These are phyloP conservation scores for Tinea pellionella DNA, from an alignment of 2,888 invertebrate species.

Conservation along the genomic window DNA sequence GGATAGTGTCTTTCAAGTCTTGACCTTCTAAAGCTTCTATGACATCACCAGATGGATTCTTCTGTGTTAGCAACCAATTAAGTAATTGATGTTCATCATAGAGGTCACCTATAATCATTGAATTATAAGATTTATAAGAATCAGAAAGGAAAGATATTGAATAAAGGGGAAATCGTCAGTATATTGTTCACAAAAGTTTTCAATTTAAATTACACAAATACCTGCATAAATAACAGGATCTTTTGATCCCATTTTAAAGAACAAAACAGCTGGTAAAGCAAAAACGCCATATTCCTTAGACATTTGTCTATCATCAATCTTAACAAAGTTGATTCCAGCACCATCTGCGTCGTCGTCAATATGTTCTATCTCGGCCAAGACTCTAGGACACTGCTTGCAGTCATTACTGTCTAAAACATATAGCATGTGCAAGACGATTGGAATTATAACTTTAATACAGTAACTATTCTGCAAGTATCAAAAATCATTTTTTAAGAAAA, in stretches of 20 bases:
- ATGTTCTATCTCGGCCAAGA: constrained; percentile 88
- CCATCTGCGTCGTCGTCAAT: constrained; percentile 94
- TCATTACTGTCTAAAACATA: constrained; percentile 89
- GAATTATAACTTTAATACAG: constrained; percentile 35
- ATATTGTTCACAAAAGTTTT: neutral
- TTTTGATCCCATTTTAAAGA: constrained; percentile 88
- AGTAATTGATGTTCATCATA: constrained; percentile 89
- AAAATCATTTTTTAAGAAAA: no score
- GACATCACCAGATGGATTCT: constrained; percentile 91
- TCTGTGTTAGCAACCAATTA: constrained; percentile 91
- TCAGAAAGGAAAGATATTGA: neutral
- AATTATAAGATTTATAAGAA: constrained; percentile 15
- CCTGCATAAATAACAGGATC: constrained; percentile 94
- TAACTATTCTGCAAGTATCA: no score
- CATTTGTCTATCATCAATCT: constrained; percentile 89
- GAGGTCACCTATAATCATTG: constrained; percentile 73
- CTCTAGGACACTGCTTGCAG: constrained; percentile 92
- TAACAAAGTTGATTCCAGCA: constrained; percentile 91
- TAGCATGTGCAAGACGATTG: constrained; percentile 54
- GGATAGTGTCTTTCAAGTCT: constrained; percentile 78
- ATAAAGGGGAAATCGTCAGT: no score
- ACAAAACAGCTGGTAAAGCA: constrained; percentile 89
- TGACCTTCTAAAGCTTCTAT: constrained; percentile 90
- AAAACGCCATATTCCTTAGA: constrained; percentile 91
- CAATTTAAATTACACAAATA: constrained; percentile 28